These are phyloP conservation scores for Eumaeus atala DNA, from an alignment of 1,140 invertebrate genomes.

Conservation along the genomic window DNA sequence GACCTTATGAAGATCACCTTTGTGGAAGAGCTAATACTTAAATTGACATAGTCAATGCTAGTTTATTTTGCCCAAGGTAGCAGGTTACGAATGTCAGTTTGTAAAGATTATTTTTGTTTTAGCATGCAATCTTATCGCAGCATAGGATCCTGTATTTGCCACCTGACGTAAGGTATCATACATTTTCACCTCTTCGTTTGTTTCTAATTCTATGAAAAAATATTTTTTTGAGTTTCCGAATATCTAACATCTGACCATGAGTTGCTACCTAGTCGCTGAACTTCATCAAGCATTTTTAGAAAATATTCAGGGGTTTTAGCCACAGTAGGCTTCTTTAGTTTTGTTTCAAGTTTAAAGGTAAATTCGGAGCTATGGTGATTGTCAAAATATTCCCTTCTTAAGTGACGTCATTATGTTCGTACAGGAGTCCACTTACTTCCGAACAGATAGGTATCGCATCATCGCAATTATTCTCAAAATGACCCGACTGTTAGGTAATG, in stretches of 20 bases:
- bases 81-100: slow-evolving; percentile 9
- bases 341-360: no score
- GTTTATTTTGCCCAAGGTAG: slow-evolving; percentile 15
- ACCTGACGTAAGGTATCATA: slow-evolving; percentile 17
- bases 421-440: no score
- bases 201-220: slow-evolving; percentile 24
- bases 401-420: no score
- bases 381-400: no score
- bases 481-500: no score
- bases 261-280: slow-evolving; percentile 21
- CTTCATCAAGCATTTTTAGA: slow-evolving; percentile 20
- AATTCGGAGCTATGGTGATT: no score
- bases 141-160: slow-evolving; percentile 19
- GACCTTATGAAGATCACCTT: slow-evolving; percentile 20
- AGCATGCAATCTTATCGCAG: slow-evolving; percentile 24
- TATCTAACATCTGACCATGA: slow-evolving; percentile 31
- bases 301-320: slow-evolving; percentile 16
- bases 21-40: slow-evolving; percentile 16
- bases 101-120: slow-evolving; percentile 26
- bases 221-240: slow-evolving; percentile 30
- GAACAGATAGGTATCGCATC: no score
- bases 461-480: no score
- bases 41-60: not conserved
- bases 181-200: slow-evolving; percentile 21
- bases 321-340: slow-evolving; percentile 18